phyloP scores from a whole-genome alignment of 2,888 invertebrate genomes.

The Incurvaria masculella region DNA sequence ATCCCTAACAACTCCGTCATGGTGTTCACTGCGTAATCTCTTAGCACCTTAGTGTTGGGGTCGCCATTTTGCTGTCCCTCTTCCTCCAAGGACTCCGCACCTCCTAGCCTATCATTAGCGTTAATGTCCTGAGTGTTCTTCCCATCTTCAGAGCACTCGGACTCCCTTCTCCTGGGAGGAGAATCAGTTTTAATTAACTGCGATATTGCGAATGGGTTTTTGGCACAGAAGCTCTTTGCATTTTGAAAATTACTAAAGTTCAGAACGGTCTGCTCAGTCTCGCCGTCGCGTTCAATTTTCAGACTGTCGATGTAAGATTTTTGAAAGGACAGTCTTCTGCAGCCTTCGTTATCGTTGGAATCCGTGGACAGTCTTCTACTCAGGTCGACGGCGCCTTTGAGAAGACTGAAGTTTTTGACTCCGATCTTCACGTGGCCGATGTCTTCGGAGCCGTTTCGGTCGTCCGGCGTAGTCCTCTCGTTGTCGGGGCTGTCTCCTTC shows the following conservation, averaged over 20 bases:
- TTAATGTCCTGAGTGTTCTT: slow-evolving; percentile 35
- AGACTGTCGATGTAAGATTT: slow-evolving; percentile 51
- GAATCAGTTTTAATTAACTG: slow-evolving; percentile 54
- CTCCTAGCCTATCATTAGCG: slow-evolving; percentile 39
- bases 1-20: slow-evolving; percentile 76
- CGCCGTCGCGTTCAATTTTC: slow-evolving; percentile 34
- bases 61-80: slow-evolving; percentile 42
- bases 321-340: slow-evolving; percentile 46
- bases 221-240: slow-evolving; percentile 50
- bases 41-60: slow-evolving; percentile 55
- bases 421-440: slow-evolving; percentile 38
- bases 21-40: slow-evolving; percentile 75
- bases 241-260: slow-evolving; percentile 51
- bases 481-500: slow-evolving; percentile 47
- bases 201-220: slow-evolving; percentile 56
- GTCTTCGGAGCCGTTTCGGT: slow-evolving; percentile 26
- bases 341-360: slow-evolving; percentile 53
- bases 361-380: slow-evolving; percentile 49
- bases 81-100: slow-evolving; percentile 34
- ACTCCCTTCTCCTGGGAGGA: slow-evolving; percentile 51
- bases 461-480: slow-evolving; percentile 39
- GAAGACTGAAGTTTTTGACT: slow-evolving; percentile 48
- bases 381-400: slow-evolving; percentile 51
- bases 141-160: slow-evolving; percentile 41
- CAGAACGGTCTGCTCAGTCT: slow-evolving; percentile 37